Percentiles rank a stretch among this genome's conserved stretches.
Evolutionary conservation across 2,113 vertebrate species (phyloP).

Genomic region (Antennarius striatus): DNA sequence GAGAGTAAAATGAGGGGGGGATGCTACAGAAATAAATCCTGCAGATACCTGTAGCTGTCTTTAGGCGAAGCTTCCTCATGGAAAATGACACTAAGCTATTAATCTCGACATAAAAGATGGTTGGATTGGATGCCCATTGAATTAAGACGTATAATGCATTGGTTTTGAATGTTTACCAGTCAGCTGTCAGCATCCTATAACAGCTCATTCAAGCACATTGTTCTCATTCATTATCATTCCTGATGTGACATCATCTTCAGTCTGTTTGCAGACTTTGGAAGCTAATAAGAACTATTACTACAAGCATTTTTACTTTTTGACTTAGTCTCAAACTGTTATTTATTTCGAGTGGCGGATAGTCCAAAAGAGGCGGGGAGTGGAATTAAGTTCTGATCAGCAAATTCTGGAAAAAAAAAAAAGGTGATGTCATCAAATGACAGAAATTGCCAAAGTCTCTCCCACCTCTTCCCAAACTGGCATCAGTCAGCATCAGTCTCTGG

Average conservation of each 20-base stretch:
- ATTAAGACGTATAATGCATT: background rate
- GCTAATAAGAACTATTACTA: background rate
- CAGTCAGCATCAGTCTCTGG: background rate
- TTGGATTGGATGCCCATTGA: constrained; percentile 15
- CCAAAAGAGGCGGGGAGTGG: background rate
- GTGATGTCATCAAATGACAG: background rate
- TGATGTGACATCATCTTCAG: background rate
- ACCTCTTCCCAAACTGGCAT: background rate
- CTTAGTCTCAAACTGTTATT: background rate
- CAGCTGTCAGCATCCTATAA: background rate
- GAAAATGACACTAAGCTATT: constrained; percentile 44
- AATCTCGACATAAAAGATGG: constrained; percentile 51
- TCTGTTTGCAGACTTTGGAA: background rate
- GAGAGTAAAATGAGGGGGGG: constrained; percentile 30
- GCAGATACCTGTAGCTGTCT: constrained; percentile 48
- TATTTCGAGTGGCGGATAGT: background rate
- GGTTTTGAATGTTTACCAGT: constrained; percentile 5
- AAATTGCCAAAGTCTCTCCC: background rate
- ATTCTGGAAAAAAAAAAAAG: background rate
- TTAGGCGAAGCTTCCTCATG: constrained; percentile 9
- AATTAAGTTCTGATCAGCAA: background rate
- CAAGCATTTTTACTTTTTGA: background rate
- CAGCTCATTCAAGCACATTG: constrained; percentile 7
- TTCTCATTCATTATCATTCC: background rate
- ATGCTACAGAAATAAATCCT: constrained; percentile 34